Percentiles rank a stretch among this genome's conserved stretches.
phyloP scores from a whole-genome alignment of 2,888 invertebrate species.

The Schizotus pectinicornis region DNA sequence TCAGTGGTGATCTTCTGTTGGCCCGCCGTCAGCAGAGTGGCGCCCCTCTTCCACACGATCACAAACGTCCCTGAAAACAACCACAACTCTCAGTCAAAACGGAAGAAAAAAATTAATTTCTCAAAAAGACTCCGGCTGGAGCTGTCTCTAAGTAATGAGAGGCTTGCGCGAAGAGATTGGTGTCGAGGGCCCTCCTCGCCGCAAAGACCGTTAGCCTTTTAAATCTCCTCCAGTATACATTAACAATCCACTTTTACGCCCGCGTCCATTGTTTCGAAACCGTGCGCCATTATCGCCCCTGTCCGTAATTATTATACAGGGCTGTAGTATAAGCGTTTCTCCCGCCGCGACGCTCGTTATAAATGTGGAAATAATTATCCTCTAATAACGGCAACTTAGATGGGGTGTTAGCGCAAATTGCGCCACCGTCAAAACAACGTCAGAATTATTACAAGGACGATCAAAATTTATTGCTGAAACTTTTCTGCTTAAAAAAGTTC shows the following conservation, averaged over 20 bases:
- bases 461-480: background rate
- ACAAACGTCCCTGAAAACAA: slow-evolving; percentile 63
- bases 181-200: slow-evolving; percentile 2
- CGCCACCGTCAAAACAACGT: background rate
- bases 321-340: background rate
- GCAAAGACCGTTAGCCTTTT: slow-evolving; percentile 32
- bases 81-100: background rate
- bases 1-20: slow-evolving; percentile 63
- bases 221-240: slow-evolving; percentile 32
- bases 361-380: background rate
- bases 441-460: background rate
- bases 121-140: background rate
- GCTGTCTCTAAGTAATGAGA: background rate
- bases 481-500: too few species aligned
- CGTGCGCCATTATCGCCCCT: slow-evolving; percentile 21
- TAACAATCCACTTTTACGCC: slow-evolving; percentile 36
- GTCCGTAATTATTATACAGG: slow-evolving; percentile 25
- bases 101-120: background rate
- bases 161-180: slow-evolving; percentile 5
- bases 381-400: background rate
- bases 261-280: slow-evolving; percentile 31
- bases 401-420: background rate
- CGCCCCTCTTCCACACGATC: slow-evolving; percentile 63
- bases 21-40: slow-evolving; percentile 62
- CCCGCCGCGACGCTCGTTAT: background rate